These are phyloP conservation scores for Capitulum mitella DNA, from an alignment of 2,888 invertebrate species.

Conservation along the genomic window DNA sequence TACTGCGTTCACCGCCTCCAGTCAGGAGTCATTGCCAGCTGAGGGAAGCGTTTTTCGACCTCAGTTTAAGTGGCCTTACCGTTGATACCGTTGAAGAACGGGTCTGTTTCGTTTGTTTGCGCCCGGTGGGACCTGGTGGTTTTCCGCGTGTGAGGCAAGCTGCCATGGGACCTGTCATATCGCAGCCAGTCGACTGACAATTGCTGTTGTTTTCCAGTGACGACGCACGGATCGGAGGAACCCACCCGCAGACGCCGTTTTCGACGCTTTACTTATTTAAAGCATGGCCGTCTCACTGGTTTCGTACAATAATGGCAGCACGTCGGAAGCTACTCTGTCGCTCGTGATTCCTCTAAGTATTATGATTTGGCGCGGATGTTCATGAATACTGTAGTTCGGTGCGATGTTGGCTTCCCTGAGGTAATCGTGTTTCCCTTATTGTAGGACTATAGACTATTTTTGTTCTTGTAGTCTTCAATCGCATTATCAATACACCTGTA, in stretches of 20 bases:
- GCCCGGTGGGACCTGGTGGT: too few relatives aligned
- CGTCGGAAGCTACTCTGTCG: neutral
- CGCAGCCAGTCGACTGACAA: too few relatives aligned
- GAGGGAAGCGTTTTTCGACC: too few relatives aligned
- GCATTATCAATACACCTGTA: conserved; percentile 18
- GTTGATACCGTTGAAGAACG: too few relatives aligned
- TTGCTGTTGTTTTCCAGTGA: neutral
- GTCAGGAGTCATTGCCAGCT: too few relatives aligned
- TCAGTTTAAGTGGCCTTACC: too few relatives aligned
- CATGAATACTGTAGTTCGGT: neutral
- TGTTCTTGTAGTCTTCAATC: neutral
- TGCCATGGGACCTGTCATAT: too few relatives aligned
- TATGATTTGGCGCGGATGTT: neutral
- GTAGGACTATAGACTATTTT: neutral
- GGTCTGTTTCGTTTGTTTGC: too few relatives aligned
- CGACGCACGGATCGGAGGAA: neutral
- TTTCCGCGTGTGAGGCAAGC: too few relatives aligned
- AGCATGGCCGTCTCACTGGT: neutral
- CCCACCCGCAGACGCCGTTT: neutral
- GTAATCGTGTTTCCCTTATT: conserved; percentile 1
- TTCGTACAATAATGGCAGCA: conserved; percentile 3
- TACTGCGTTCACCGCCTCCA: too few relatives aligned
- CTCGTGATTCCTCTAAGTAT: neutral
- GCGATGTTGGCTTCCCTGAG: neutral
- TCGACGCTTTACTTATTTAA: neutral